These are phyloP conservation scores for Caenorhabditis inopinata DNA, from an alignment of 1,140 invertebrate species.

Conservation along the genomic window DNA sequence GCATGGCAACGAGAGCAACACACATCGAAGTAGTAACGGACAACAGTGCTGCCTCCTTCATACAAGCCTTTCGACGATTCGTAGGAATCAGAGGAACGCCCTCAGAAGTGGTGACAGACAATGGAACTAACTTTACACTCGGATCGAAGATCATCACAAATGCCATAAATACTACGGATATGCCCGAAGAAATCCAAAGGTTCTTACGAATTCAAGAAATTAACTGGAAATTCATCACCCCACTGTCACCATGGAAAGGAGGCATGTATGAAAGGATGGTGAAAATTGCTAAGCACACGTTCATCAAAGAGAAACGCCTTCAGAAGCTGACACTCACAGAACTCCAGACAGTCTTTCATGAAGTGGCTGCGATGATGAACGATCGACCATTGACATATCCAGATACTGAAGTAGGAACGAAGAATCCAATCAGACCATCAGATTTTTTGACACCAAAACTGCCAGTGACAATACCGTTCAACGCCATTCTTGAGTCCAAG, in stretches of 20 bases:
- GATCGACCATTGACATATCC: background rate
- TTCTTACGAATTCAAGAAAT: background rate
- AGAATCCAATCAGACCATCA: background rate
- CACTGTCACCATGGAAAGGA: conserved; percentile 32
- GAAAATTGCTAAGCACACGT: background rate
- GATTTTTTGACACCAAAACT: background rate
- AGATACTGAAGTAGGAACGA: background rate
- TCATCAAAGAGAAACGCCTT: background rate
- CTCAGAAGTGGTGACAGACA: background rate
- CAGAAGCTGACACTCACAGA: background rate
- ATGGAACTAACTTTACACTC: background rate
- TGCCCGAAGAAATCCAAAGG: background rate
- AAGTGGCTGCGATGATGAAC: no score
- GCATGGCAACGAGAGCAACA: background rate
- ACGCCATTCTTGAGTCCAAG: background rate
- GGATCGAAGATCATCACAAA: no score
- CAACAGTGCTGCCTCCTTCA: background rate
- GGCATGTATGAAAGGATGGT: conserved; percentile 39
- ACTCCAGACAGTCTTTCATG: background rate
- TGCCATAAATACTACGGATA: background rate
- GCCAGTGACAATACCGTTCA: background rate
- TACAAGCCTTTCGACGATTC: background rate
- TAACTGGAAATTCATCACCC: no score
- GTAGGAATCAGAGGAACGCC: conserved; percentile 5
- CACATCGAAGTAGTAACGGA: conserved; percentile 15